phyloP scores from a whole-genome alignment of 2,888 invertebrate species.

The Calephelis perditalis region DNA sequence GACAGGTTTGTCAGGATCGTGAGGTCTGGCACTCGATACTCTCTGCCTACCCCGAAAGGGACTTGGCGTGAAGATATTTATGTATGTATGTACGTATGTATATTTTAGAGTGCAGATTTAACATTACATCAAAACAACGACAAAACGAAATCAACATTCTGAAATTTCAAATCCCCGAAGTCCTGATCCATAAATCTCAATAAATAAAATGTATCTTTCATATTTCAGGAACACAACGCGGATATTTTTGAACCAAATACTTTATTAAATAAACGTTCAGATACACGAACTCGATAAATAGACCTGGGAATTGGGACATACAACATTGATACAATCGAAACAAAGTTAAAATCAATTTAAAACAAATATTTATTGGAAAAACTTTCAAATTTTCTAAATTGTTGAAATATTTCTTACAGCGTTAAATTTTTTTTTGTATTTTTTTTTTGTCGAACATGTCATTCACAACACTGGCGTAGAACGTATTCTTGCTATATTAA shows the following conservation, averaged over 20 bases:
- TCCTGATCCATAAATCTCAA: slow-evolving; percentile 13
- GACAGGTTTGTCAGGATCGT: too few relatives aligned
- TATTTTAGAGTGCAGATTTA: too few relatives aligned
- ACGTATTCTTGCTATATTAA: too few relatives aligned
- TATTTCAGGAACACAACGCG: background rate
- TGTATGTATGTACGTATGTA: too few relatives aligned
- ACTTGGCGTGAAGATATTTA: too few relatives aligned
- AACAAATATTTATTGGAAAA: background rate
- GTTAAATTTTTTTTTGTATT: too few relatives aligned
- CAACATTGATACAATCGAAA: background rate
- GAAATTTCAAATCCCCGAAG: background rate
- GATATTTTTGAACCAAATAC: slow-evolving; percentile 8
- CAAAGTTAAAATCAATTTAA: slow-evolving; percentile 3
- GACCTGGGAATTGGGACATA: slow-evolving; percentile 7
- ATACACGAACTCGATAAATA: slow-evolving; percentile 9
- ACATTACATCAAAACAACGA: background rate
- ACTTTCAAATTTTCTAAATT: background rate
- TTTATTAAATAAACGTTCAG: slow-evolving; percentile 8
- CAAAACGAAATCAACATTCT: background rate
- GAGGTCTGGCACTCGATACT: too few relatives aligned
- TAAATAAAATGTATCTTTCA: slow-evolving; percentile 9
- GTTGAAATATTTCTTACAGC: too few relatives aligned
- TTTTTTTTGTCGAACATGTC: too few relatives aligned
- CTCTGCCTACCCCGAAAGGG: too few relatives aligned
- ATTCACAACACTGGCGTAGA: too few relatives aligned